Conservation (phyloP, 2,888 invertebrate species). For the Proisotoma minuta region DNA sequence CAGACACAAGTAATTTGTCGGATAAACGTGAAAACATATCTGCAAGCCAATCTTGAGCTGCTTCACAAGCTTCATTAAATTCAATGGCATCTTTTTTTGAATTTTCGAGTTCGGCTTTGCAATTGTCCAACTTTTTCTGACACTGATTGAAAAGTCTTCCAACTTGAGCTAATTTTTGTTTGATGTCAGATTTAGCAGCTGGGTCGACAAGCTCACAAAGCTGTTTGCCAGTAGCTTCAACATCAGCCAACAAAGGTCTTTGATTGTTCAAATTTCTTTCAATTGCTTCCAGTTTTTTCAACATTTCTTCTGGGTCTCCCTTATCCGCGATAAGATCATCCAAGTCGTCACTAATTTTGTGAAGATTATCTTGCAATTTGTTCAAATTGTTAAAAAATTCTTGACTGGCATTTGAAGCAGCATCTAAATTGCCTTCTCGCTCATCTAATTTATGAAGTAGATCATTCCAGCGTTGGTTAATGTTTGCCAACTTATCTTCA, state of each 20-base stretch:
- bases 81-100: constrained; percentile 78
- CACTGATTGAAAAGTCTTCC: constrained; percentile 80
- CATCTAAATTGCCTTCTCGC: constrained; percentile 80
- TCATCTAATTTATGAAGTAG: constrained; percentile 74
- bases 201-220: constrained; percentile 71
- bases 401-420: constrained; percentile 84
- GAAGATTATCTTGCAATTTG: constrained; percentile 77
- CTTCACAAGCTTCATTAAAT: constrained; percentile 81
- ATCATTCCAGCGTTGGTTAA: constrained; percentile 69
- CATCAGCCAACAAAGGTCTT: constrained; percentile 77
- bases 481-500: constrained; percentile 62
- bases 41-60: constrained; percentile 83
- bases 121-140: constrained; percentile 82
- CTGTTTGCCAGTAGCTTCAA: constrained; percentile 83
- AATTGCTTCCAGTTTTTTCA: constrained; percentile 77
- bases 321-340: constrained; percentile 75
- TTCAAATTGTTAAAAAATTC: constrained; percentile 86
- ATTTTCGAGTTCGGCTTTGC: constrained; percentile 84
- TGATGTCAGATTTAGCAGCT: constrained; percentile 83
- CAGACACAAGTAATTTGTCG: constrained; percentile 76
- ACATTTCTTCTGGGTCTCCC: constrained; percentile 74
- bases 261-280: constrained; percentile 85
- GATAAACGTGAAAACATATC: constrained; percentile 71
- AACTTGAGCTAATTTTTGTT: constrained; percentile 78
- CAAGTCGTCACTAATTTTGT: constrained; percentile 78